These are phyloP conservation scores for Empidonax traillii DNA, from an alignment of 2,113 vertebrate species.

Conservation along the genomic window DNA sequence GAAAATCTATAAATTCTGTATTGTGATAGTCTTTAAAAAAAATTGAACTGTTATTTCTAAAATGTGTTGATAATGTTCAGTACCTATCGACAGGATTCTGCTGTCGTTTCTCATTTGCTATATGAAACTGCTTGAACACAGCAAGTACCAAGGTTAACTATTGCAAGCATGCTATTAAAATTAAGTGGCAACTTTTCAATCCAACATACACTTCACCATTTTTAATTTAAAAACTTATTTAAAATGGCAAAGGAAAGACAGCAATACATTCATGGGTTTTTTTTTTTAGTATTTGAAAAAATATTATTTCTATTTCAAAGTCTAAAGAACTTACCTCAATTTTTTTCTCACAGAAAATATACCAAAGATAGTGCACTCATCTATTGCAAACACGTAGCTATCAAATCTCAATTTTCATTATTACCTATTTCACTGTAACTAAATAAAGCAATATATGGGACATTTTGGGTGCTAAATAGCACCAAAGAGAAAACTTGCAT, in stretches of 20 bases:
- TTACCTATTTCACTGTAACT: neutral
- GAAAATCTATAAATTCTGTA: neutral
- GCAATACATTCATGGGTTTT: neutral
- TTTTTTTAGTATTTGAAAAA: neutral
- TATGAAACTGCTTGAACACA: neutral
- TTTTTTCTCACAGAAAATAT: neutral
- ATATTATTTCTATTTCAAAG: neutral
- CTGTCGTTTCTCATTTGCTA: neutral
- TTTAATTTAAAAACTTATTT: neutral
- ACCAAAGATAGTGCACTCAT: neutral
- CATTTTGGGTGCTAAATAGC: neutral
- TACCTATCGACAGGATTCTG: neutral
- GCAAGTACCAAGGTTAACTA: neutral
- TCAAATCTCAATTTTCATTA: neutral
- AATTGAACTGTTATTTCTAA: neutral
- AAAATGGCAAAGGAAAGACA: neutral
- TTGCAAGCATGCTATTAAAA: neutral
- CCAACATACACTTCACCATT: neutral
- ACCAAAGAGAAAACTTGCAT: neutral
- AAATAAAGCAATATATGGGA: neutral
- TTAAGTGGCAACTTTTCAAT: neutral
- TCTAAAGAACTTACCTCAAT: neutral
- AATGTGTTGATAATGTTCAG: neutral
- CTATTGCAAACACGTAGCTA: neutral
- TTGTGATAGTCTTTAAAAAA: neutral